Base-by-base conservation (phyloP, 1,140 invertebrate species). In the Stegodyphus mimosarum region DNA sequence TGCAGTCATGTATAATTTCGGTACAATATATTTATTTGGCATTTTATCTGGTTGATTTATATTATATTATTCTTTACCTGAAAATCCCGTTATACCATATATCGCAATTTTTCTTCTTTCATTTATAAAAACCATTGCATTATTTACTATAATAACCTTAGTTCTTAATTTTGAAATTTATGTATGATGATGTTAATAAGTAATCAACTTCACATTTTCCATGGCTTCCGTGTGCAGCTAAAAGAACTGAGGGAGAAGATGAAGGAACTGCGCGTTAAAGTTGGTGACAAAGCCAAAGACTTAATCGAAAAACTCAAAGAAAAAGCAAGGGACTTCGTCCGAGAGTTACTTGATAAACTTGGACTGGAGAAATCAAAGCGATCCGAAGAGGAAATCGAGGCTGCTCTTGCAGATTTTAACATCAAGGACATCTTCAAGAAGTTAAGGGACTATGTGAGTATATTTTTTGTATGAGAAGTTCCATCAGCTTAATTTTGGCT, bases 231-330 rank as follows among this genome's bases (percentile, higher is more conserved):
- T 48, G 64, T 33, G 0, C 48, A 86, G 84, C 7, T 80, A 15
- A 75, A 80, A 33, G 84, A 86, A 6, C 55, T 86, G 6, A 74
- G 60, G 49, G 76, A 74, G 7, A 79, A 86, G 50, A 48, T 86
- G 84, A 86, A 86, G 71, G 84, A 86, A 13, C 17, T 86, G 18
- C 52, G 60, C n/a, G 15, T 80, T 17, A 71, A 79, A 9, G 17
- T 80, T 11, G 76, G 76, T 15, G 50, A 73, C 15, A 80, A 86
- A 48, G 84, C 84, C 60, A 74, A 18, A 18, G 84, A 94, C 85
- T 87, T 91, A 64, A 88, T 92, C 9, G 88, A 92, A 2, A 87
- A 90, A 17, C 91, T 94, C 72, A 92, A 93, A 89, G 87, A 90
- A 6, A 93, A 94, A 89, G 76, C 96, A 1, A 88, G 91, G 80